These are phyloP conservation scores for Lasiurus borealis DNA, from an alignment of 2,113 vertebrate species.

Conservation along the genomic window DNA sequence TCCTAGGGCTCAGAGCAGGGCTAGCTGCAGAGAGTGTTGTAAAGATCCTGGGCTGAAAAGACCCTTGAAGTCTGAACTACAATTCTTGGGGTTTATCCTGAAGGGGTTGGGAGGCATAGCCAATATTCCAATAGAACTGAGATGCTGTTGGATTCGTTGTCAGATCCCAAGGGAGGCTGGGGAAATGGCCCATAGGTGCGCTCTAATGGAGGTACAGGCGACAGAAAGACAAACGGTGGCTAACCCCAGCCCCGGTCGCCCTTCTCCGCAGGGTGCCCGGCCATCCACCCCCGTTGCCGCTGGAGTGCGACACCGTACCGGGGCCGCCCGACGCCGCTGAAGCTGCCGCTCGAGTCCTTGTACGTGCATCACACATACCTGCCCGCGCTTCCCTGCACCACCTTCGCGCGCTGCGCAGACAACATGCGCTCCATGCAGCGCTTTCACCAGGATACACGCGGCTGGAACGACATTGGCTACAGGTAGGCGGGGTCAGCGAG, in stretches of 20 bases:
- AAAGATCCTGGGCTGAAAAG: neutral
- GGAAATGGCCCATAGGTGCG: neutral
- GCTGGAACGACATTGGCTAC: slow-evolving; percentile 95
- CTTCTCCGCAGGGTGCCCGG: slow-evolving; percentile 88
- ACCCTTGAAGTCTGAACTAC: neutral
- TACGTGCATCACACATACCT: slow-evolving; percentile 93
- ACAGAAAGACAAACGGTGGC: neutral
- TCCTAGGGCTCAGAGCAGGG: neutral
- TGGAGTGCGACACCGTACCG: slow-evolving; percentile 92
- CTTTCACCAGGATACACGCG: slow-evolving; percentile 90
- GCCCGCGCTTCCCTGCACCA: slow-evolving; percentile 88
- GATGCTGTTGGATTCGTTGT: neutral
- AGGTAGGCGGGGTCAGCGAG: slow-evolving; percentile 84
- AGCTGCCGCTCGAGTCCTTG: slow-evolving; percentile 88
- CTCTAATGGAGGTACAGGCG: too few relatives aligned
- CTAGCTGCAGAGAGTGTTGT: neutral
- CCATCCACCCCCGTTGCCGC: slow-evolving; percentile 91
- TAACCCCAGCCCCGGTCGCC: neutral
- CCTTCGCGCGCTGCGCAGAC: slow-evolving; percentile 86
- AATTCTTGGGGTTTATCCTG: neutral
- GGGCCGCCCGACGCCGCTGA: slow-evolving; percentile 86
- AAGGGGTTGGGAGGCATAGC: neutral
- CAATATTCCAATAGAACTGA: neutral
- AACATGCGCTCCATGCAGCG: slow-evolving; percentile 93
- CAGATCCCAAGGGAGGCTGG: neutral